Percentiles rank a stretch among this genome's conserved stretches.
These are phyloP conservation scores for Tringa solitaria DNA, from an alignment of 2,113 vertebrate genomes.

Conservation along the genomic window DNA sequence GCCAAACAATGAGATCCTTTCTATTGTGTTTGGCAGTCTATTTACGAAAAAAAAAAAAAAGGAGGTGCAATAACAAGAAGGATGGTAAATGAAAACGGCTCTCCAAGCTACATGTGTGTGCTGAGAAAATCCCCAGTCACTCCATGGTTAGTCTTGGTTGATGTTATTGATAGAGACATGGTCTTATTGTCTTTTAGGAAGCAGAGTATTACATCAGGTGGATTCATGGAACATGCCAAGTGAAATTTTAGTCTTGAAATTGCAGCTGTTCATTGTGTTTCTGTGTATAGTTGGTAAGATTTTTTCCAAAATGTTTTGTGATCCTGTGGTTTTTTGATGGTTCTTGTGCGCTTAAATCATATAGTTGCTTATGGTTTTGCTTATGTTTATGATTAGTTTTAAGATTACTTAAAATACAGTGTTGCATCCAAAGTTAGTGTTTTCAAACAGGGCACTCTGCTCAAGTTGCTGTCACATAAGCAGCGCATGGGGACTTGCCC, in stretches of 20 bases:
- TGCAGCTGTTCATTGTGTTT: accelerated
- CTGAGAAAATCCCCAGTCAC: background rate
- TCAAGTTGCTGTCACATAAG: background rate
- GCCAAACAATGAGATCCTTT: background rate
- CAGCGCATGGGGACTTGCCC: background rate
- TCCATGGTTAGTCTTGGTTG: background rate
- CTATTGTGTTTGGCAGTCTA: background rate
- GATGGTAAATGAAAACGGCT: background rate
- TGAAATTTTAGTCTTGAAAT: background rate
- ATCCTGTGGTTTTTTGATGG: background rate
- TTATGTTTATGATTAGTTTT: background rate
- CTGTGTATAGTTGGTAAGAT: background rate
- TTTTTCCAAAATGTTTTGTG: background rate
- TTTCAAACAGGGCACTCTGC: background rate
- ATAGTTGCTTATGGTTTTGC: background rate
- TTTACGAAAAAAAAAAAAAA: background rate
- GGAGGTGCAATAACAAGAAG: background rate
- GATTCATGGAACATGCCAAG: background rate
- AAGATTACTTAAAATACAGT: background rate
- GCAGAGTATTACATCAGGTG: background rate
- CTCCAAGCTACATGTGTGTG: background rate
- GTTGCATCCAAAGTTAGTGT: background rate
- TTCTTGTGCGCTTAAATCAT: background rate
- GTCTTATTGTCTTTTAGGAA: background rate
- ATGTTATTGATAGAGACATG: background rate